These are phyloP conservation scores for Drosophila sucinea DNA, from an alignment of 1,140 invertebrate species.

Conservation along the genomic window DNA sequence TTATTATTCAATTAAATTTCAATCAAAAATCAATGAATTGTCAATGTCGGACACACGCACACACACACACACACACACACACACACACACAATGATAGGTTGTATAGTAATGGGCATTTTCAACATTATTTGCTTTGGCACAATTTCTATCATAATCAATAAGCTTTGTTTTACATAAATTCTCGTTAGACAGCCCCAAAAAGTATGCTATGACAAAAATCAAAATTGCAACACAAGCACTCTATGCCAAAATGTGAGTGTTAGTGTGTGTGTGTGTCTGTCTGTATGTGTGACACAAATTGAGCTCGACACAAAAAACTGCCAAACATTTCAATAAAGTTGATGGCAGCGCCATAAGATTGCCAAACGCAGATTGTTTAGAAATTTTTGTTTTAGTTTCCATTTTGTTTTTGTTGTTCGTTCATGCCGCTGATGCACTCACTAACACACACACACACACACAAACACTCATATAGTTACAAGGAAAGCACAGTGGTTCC, in stretches of 20 bases:
- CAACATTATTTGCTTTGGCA: constrained; percentile 45
- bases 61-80: constrained; percentile 14
- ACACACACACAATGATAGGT: background rate
- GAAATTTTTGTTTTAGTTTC: constrained; percentile 50
- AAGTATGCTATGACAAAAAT: constrained; percentile 76
- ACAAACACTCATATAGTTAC: background rate
- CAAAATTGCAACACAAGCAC: constrained; percentile 67
- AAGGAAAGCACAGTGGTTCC: constrained; percentile 35
- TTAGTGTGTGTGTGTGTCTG: constrained; percentile 13
- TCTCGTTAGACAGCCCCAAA: constrained; percentile 53
- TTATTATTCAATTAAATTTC: constrained; percentile 78
- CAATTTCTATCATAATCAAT: constrained; percentile 57
- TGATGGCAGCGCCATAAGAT: constrained; percentile 61
- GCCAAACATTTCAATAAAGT: constrained; percentile 81
- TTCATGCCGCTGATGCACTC: constrained; percentile 61
- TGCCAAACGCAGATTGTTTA: constrained; percentile 80
- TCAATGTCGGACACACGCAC: constrained; percentile 33
- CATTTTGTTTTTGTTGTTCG: constrained; percentile 62
- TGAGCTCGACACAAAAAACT: constrained; percentile 77
- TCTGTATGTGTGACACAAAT: constrained; percentile 70
- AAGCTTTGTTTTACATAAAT: constrained; percentile 66
- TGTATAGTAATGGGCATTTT: constrained; percentile 4
- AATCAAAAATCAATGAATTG: constrained; percentile 73
- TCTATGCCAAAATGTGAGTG: constrained; percentile 3
- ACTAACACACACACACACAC: constrained; percentile 31